Conservation (phyloP, 2,113 vertebrate genomes). For the Pipra filicauda region DNA sequence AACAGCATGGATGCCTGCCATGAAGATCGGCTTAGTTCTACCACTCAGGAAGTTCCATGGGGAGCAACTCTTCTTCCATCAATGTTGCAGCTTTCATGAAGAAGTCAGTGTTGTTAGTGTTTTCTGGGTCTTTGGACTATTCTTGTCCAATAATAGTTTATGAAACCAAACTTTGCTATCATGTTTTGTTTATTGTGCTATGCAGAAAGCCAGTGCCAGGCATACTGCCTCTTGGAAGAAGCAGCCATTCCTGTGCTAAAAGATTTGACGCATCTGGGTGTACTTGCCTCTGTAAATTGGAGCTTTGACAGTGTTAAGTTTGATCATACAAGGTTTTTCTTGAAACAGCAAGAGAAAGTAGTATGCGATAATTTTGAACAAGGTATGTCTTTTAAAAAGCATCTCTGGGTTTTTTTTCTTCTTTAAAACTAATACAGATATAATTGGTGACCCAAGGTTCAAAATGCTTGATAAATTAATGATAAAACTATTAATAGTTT, state of each 20-base stretch:
- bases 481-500: not conserved
- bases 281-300: slow-evolving; percentile 61
- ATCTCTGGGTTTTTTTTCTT: not conserved
- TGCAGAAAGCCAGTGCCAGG: slow-evolving; percentile 75
- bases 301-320: slow-evolving; percentile 72
- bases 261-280: slow-evolving; percentile 47
- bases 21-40: not conserved
- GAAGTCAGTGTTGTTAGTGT: not conserved
- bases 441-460: not conserved
- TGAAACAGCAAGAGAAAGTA: slow-evolving; percentile 79
- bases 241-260: slow-evolving; percentile 67
- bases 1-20: not conserved
- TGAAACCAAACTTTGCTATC: not conserved
- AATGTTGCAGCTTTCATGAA: not conserved
- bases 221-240: slow-evolving; percentile 71
- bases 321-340: slow-evolving; percentile 77
- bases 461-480: not conserved
- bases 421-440: not conserved
- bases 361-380: slow-evolving; percentile 62
- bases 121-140: not conserved
- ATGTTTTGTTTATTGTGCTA: slow-evolving; percentile 15
- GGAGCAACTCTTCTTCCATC: not conserved
- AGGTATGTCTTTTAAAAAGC: slow-evolving; percentile 42
- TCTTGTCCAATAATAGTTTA: not conserved
- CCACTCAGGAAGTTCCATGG: not conserved